A percentile compares a stretch with the other conserved stretches of the same genome.
These are phyloP conservation scores for Arenicola marina DNA, from an alignment of 2,888 invertebrate species.

Conservation along the genomic window DNA sequence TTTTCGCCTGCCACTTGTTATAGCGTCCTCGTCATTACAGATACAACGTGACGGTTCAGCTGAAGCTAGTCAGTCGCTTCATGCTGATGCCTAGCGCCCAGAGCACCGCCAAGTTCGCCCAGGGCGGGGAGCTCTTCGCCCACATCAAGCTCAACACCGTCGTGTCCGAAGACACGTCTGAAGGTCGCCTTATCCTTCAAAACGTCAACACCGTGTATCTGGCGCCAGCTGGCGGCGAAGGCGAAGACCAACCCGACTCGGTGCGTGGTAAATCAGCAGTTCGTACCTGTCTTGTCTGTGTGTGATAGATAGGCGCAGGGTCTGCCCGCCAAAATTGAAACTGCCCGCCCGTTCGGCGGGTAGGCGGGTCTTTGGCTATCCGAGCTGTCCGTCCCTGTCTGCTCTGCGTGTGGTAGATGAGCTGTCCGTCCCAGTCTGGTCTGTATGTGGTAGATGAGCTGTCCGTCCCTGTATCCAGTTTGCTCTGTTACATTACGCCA, in stretches of 20 bases:
- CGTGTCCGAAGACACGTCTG: constrained; percentile 80
- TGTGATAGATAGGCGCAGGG: too few species aligned
- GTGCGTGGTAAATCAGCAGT: too few species aligned
- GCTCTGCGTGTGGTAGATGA: too few species aligned
- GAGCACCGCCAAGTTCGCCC: constrained; percentile 76
- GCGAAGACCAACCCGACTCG: not conserved
- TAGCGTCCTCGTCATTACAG: constrained; percentile 49
- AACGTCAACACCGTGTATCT: constrained; percentile 76
- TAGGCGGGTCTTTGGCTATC: too few species aligned
- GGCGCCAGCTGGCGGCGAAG: constrained; percentile 38
- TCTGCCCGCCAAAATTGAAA: too few species aligned
- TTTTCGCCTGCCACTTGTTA: not conserved
- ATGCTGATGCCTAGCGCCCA: constrained; percentile 67
- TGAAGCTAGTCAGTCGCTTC: constrained; percentile 72
- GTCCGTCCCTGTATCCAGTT: too few species aligned
- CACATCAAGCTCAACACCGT: constrained; percentile 74
- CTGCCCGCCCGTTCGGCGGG: too few species aligned
- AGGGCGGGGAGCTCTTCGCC: constrained; percentile 77
- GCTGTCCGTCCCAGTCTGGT: too few species aligned
- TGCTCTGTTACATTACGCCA: too few species aligned
- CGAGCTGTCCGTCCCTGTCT: too few species aligned
- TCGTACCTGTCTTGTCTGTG: too few species aligned
- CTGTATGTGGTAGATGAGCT: too few species aligned
- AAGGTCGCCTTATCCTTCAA: constrained; percentile 77
- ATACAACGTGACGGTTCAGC: constrained; percentile 71